Conservation (phyloP, 1,140 invertebrate species). For the Drosophila serrata region DNA sequence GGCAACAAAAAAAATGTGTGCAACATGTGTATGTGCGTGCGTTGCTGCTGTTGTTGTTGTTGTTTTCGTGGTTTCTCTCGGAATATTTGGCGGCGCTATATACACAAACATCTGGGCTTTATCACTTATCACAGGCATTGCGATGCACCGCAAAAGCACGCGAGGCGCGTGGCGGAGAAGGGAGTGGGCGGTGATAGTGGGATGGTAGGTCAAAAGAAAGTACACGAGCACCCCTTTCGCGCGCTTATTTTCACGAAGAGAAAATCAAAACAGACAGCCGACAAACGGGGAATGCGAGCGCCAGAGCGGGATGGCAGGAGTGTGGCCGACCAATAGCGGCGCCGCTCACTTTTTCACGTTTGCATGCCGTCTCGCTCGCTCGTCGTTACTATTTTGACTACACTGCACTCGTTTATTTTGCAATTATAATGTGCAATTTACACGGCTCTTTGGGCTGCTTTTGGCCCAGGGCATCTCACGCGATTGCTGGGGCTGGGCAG, state of each 20-base stretch:
- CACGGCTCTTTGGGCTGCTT: conserved; percentile 27
- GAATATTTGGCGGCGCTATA: conserved; percentile 39
- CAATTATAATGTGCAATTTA: conserved; percentile 59
- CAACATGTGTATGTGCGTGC: conserved; percentile 67
- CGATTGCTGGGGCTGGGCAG: conserved; percentile 3
- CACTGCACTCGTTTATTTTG: conserved; percentile 56
- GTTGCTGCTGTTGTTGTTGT: conserved; percentile 2
- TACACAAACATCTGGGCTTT: conserved; percentile 67
- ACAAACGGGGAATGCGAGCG: conserved; percentile 37
- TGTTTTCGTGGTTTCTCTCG: conserved; percentile 23
- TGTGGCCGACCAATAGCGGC: conserved; percentile 21
- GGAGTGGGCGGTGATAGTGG: background rate
- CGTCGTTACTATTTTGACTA: conserved; percentile 40
- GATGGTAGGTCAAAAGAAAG: conserved; percentile 68
- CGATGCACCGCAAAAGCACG: conserved; percentile 52
- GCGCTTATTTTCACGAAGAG: conserved; percentile 80
- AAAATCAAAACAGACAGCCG: conserved; percentile 80
- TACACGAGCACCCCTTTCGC: conserved; percentile 81
- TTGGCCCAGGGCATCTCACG: conserved; percentile 8
- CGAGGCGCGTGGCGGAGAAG: background rate
- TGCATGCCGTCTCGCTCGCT: conserved; percentile 15
- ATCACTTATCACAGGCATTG: conserved; percentile 75
- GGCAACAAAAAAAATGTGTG: conserved; percentile 32
- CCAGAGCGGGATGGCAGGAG: conserved; percentile 32
- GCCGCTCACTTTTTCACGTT: conserved; percentile 52